Evolutionary conservation across 1,140 invertebrate species (phyloP), one percentile per base, ranked within the genome.

Genomic region (Fopius arisanus): DNA sequence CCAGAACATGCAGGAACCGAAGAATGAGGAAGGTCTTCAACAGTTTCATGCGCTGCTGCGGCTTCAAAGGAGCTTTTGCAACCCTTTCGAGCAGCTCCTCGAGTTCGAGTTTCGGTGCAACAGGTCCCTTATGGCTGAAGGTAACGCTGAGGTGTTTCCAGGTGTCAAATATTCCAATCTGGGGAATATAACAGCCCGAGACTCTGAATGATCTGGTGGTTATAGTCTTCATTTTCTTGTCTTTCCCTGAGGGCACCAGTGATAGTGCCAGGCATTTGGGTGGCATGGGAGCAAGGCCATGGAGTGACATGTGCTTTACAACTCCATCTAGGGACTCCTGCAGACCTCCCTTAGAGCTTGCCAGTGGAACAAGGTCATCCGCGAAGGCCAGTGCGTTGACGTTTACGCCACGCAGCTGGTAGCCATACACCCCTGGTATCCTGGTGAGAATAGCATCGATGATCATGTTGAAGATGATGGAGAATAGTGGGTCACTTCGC

Each of bases 331-430:
- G 16, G 3, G 62, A 10, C 0, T 26, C 14, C 10, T 76, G 78
- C 12, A 78, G 41, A 1, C 81, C 83, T 1, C 40, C 66, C 51
- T 65, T 70, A 3, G 81, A 82, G 0, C 78, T 74, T 5, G 81
- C 70, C 3, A 88, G 29, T 7, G 88, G 75, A 33, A 84, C 54
- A 9, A 88, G 74, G 71, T 88, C 87, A 54, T 87, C 86, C 9
- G 86, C 85, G 63, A 82, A 87, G 1, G 83, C 86, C 12, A 88
- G 68, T 3, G 78, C 72, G 4, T 80, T 81, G 16, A 80, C 51
- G 5, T 14, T 67, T 10, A 75, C 73, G 0, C 41, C 43, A 1
- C 75, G 75, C 0, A 84, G 21, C 9, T 75, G 71, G 43, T 79
- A 81, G 1, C 83, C 82, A 0, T 84, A 73, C n/a, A n/a, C n/a